Conservation (phyloP, 2,797 vertebrate species). For the Gobionotothen gibberifrons region DNA sequence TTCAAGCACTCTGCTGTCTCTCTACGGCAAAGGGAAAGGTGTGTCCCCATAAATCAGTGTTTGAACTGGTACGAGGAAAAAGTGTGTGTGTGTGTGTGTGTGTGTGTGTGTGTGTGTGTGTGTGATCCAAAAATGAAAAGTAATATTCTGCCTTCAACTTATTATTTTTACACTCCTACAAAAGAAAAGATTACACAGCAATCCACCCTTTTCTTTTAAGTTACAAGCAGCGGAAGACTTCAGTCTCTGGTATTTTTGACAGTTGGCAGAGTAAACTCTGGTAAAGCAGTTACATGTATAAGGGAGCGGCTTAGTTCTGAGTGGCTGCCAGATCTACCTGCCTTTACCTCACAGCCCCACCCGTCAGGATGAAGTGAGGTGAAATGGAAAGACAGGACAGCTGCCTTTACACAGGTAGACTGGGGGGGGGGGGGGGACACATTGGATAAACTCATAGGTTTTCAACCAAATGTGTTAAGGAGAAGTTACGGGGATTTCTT, state of each 20-base stretch:
- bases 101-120: too few species aligned
- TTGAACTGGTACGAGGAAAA: too few species aligned
- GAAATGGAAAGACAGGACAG: slow-evolving; percentile 36
- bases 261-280: slow-evolving; percentile 39
- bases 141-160: not conserved
- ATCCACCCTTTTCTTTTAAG: not conserved
- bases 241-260: slow-evolving; percentile 8
- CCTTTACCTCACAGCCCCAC: slow-evolving; percentile 69
- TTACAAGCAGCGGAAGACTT: not conserved
- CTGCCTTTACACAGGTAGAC: slow-evolving; percentile 8
- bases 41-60: too few species aligned
- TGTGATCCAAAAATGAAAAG: too few species aligned
- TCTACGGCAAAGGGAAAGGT: too few species aligned
- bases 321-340: slow-evolving; percentile 75
- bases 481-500: not conserved
- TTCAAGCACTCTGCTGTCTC: too few species aligned
- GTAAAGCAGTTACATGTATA: slow-evolving; percentile 67
- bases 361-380: slow-evolving; percentile 55
- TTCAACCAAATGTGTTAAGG: not conserved
- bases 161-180: not conserved
- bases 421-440: not conserved
- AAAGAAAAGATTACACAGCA: not conserved
- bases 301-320: slow-evolving; percentile 75
- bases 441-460: not conserved
- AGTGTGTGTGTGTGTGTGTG: too few species aligned